Conservation (phyloP, 2,888 invertebrate genomes). For the Mythimna lalbum region DNA sequence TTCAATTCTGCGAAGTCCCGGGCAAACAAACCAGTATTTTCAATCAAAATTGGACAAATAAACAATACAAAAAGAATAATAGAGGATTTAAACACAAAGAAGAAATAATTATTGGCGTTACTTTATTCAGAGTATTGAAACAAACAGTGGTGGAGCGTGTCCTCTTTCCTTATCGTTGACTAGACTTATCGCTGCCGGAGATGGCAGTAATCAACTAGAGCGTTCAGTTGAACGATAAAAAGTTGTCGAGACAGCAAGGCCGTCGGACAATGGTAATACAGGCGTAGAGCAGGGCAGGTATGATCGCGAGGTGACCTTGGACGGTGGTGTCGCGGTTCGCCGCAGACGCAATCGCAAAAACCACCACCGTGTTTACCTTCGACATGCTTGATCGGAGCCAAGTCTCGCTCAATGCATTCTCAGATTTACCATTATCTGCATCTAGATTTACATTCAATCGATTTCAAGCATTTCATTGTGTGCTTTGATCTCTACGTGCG, state of each 20-base stretch:
- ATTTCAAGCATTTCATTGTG: constrained; percentile 12
- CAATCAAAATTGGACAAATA: background rate
- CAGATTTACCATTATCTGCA: constrained; percentile 38
- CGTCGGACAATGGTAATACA: constrained; percentile 72
- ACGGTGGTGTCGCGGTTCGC: constrained; percentile 80
- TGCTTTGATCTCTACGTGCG: constrained; percentile 3
- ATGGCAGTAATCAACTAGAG: constrained; percentile 68
- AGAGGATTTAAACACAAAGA: background rate
- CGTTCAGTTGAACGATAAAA: constrained; percentile 72
- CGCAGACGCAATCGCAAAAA: constrained; percentile 79
- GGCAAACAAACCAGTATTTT: background rate
- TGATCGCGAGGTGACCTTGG: constrained; percentile 79
- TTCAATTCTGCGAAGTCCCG: background rate
- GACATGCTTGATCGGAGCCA: constrained; percentile 75
- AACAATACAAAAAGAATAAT: background rate
- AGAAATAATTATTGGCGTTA: constrained; percentile 12
- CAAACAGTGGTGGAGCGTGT: constrained; percentile 56
- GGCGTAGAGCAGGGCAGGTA: constrained; percentile 78
- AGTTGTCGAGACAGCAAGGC: constrained; percentile 79
- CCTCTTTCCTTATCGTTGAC: constrained; percentile 69
- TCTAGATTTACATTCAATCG: constrained; percentile 43
- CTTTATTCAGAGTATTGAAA: constrained; percentile 49
- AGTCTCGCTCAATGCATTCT: constrained; percentile 59
- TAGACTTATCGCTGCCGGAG: constrained; percentile 66
- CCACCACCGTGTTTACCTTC: constrained; percentile 75